phyloP scores from a whole-genome alignment of 1,140 invertebrate species.

The Camponotus vicinus region DNA sequence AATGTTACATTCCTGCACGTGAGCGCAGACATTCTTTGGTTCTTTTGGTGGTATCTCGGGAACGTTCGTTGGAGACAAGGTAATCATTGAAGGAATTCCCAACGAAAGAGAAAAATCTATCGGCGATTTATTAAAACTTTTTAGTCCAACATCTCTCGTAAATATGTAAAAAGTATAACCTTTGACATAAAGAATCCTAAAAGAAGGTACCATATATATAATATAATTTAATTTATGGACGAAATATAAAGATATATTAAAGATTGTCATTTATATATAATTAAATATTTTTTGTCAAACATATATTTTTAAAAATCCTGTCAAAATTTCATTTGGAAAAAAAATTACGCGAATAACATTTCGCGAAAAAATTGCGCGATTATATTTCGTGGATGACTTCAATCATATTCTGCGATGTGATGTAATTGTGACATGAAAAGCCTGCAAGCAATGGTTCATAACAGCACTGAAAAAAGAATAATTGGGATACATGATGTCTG shows the following conservation, averaged over 20 bases:
- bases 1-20: slow-evolving; percentile 35
- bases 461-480: slow-evolving; percentile 41
- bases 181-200: not conserved
- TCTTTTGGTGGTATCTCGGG: slow-evolving; percentile 1
- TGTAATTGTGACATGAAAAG: slow-evolving; percentile 46
- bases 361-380: not conserved
- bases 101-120: slow-evolving; percentile 17
- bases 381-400: slow-evolving; percentile 34
- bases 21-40: slow-evolving; percentile 10
- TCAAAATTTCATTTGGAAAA: not conserved
- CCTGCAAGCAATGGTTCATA: slow-evolving; percentile 36
- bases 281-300: slow-evolving; percentile 15
- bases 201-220: not conserved
- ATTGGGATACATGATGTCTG: slow-evolving; percentile 22
- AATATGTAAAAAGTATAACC: not conserved
- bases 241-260: not conserved
- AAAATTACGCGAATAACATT: not conserved
- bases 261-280: not conserved
- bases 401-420: slow-evolving; percentile 14
- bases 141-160: not conserved
- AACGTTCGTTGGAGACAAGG: not conserved
- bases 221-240: not conserved
- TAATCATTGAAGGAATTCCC: slow-evolving; percentile 38
- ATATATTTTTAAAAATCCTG: slow-evolving; percentile 22
- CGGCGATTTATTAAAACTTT: slow-evolving; percentile 20